Base-by-base conservation (phyloP, 1,140 invertebrate species). In the Ganaspis sp. region DNA sequence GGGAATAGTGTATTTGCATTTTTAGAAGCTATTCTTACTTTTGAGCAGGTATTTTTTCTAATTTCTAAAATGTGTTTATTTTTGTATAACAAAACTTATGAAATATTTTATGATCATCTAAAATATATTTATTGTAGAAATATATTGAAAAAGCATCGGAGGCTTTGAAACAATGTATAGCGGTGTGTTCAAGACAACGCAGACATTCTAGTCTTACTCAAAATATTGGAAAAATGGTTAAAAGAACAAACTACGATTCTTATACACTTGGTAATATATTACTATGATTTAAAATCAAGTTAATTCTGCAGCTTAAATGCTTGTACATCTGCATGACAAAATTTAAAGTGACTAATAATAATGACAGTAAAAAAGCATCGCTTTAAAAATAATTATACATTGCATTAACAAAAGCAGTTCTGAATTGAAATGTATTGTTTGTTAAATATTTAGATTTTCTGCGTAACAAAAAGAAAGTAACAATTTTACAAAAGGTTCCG, bases 1-100 rank as follows among this genome's bases (percentile, higher is more conserved):
- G 97, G 97, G 0, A 94, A 95, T 79, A 94, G 96, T 1, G 96
- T 97, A 15, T 98, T 99, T 87, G 92, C 95, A 78, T 99, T 97
- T 87, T 93, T 99, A 6, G 97, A 98, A 88, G 98, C 98, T 0
- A 95, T 98, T 81, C 93, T 99, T 85, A 99, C 98, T 0, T 97
- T 98, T 88, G 97, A 99, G 88, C 93, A 93, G 88, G 95, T 96
- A 91, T n/a, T n/a, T n/a, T n/a, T n/a, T n/a, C n/a, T n/a, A n/a
- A n/a, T n/a, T n/a, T n/a, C n/a, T n/a, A n/a, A n/a, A n/a, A n/a
- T 92, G 64, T 74, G 26, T 70, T 19, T 3, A 12, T 71, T 70
- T 58, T 76, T 34, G 15, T 73, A 45, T 26, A 17, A 76, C 69
- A 73, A n/a, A n/a, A n/a, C n/a, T n/a, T n/a, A n/a, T 69, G 53